A percentile compares a stretch with the other conserved stretches of the same genome.
Conservation (phyloP, 30 jellyfish, hydroid and myxozoan species). For the Hydractinia echinata region DNA sequence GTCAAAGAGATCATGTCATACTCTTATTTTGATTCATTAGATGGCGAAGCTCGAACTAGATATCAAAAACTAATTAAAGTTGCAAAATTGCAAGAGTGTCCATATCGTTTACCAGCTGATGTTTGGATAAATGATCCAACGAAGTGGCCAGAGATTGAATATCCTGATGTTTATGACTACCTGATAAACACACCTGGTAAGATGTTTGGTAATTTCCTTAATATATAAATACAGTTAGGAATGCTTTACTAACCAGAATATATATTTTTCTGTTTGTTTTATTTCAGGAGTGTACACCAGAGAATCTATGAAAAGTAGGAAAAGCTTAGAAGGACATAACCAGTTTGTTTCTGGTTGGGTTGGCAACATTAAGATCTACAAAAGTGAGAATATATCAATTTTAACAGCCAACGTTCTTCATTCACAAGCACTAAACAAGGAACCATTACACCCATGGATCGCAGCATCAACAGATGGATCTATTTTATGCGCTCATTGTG, state of each 20-base stretch:
- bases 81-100: slow-evolving; percentile 21
- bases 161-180: slow-evolving; percentile 42
- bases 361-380: background rate
- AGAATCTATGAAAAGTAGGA: slow-evolving; percentile 43
- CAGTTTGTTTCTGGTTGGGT: slow-evolving; percentile 55
- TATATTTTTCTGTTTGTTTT: too few species aligned
- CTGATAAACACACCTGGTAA: slow-evolving; percentile 34
- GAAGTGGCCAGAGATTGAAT: slow-evolving; percentile 39
- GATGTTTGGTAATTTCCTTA: background rate
- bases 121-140: slow-evolving; percentile 18
- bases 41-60: slow-evolving; percentile 23
- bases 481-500: slow-evolving; percentile 16
- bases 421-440: background rate
- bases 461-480: slow-evolving; percentile 3
- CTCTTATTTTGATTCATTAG: slow-evolving; percentile 26
- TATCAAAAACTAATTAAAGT: background rate
- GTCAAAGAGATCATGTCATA: slow-evolving; percentile 16
- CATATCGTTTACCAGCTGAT: slow-evolving; percentile 37
- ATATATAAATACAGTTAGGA: background rate
- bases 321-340: slow-evolving; percentile 40
- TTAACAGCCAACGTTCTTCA: background rate
- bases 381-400: background rate
- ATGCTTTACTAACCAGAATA: background rate
- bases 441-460: slow-evolving; percentile 13
- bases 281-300: slow-evolving; percentile 36